Evolutionary conservation across 2,797 vertebrate genomes (phyloP).

Genomic region (Mus spretus): DNA sequence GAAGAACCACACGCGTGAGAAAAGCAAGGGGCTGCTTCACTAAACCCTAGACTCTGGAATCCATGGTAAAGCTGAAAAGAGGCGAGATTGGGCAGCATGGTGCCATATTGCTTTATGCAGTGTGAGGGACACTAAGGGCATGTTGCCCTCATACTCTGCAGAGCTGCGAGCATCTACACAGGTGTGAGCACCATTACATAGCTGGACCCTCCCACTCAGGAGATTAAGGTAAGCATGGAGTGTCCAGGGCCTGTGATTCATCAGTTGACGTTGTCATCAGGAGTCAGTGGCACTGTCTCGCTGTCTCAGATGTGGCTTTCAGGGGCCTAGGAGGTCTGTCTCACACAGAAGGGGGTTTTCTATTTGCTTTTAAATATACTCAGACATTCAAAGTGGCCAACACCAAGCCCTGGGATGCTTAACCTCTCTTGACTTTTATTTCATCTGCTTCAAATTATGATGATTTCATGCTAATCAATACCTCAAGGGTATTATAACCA

Average conservation of each 20-base stretch:
- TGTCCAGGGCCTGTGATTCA: background rate
- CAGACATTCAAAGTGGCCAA: constrained; percentile 1
- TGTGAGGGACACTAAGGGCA: background rate
- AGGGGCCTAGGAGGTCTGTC: background rate
- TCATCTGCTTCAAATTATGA: constrained; percentile 12
- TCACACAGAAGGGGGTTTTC: background rate
- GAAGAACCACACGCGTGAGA: too few species aligned
- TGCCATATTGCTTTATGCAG: background rate
- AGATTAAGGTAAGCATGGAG: background rate
- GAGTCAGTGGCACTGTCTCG: accelerated
- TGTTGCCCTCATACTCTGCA: accelerated
- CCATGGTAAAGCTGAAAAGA: background rate
- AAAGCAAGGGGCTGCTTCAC: background rate
- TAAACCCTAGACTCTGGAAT: background rate
- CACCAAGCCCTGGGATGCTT: background rate
- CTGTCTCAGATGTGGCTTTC: background rate
- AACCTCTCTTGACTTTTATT: constrained; percentile 29
- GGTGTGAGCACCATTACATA: background rate
- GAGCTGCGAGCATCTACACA: too few species aligned
- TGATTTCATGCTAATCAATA: constrained; percentile 15
- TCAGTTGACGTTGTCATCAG: background rate
- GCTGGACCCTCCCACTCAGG: accelerated
- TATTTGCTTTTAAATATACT: background rate
- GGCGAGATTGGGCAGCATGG: accelerated
- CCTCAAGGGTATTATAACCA: background rate